Evolutionary conservation across 2,113 vertebrate genomes (phyloP), one percentile per base, ranked within the genome.

Genomic region (Nasalis larvatus): DNA sequence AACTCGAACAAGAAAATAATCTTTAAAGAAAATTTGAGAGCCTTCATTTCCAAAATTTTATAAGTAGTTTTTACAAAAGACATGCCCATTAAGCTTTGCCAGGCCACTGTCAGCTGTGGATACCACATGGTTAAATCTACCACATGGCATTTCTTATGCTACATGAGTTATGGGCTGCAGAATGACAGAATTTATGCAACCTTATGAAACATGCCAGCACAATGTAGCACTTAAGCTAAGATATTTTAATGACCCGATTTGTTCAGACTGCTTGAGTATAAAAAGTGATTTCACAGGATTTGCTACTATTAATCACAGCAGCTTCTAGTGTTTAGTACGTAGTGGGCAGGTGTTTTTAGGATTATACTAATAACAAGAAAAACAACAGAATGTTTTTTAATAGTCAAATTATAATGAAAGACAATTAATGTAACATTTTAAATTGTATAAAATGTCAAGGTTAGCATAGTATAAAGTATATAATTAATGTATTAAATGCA

Each of bases 401-500:
- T 84, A 97, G 86, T 71, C 91, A 88, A 92, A 84, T 96, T 97
- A 83, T 90, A 98, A 97, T 97, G 92, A 97, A 37, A 93, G 84
- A 90, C 66, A 98, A 97, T 97, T 97, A 97, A 86, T 91, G 35
- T 85, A 92, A 91, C 88, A 80, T 95, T 98, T 95, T 86, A 74
- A 93, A 91, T 95, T 94, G 96, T 96, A 88, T 88, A 74, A 69
- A 97, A 96, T 37, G 90, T 12, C 93, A 96, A 91, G n/a, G 58
- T 96, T 97, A 96, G 71, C 17, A 42, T 40, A 85, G 89, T 74
- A 86, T 78, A 94, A 98, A 95, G 82, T 93, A 93, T 83, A 82
- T 93, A 97, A 96, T 97, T 97, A 96, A 96, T 60, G 78, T 85
- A 96, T 95, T 97, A 96, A 96, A 86, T 95, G 88, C 92, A 94